These are phyloP conservation scores for Lithophane ornitopus DNA, from an alignment of 2,888 invertebrate species.

Conservation along the genomic window DNA sequence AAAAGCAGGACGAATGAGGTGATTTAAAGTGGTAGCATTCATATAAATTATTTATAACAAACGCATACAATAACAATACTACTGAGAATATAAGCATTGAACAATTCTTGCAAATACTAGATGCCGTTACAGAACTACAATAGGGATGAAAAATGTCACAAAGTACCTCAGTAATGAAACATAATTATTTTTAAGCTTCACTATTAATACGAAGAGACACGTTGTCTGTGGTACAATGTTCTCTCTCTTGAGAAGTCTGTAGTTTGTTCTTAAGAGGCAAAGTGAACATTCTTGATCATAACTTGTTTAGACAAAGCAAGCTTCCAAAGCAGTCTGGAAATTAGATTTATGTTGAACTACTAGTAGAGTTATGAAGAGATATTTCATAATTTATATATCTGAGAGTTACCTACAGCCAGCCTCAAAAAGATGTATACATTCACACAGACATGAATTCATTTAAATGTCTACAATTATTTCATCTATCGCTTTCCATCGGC, in stretches of 20 bases:
- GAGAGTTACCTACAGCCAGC: background rate
- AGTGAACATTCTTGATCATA: constrained; percentile 41
- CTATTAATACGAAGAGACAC: constrained; percentile 7
- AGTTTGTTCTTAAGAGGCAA: constrained; percentile 36
- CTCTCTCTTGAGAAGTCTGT: constrained; percentile 3
- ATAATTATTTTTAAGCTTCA: constrained; percentile 6
- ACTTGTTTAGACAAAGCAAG: constrained; percentile 49
- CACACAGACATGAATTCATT: background rate
- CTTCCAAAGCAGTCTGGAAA: constrained; percentile 34
- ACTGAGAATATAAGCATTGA: background rate
- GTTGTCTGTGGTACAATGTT: constrained; percentile 30
- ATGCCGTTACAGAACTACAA: background rate
- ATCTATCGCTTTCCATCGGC: too few relatives aligned
- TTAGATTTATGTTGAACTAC: constrained; percentile 34
- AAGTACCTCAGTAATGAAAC: constrained; percentile 1
- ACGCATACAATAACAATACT: background rate
- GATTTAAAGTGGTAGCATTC: background rate
- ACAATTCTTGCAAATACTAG: background rate
- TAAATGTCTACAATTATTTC: background rate
- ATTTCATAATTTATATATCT: background rate
- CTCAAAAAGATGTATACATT: background rate
- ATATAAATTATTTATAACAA: background rate
- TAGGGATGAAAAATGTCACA: background rate
- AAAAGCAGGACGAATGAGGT: background rate
- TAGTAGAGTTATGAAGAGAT: constrained; percentile 5